Evolutionary conservation across 2,797 vertebrate species (phyloP).

Genomic region (Molossus alvarezi): DNA sequence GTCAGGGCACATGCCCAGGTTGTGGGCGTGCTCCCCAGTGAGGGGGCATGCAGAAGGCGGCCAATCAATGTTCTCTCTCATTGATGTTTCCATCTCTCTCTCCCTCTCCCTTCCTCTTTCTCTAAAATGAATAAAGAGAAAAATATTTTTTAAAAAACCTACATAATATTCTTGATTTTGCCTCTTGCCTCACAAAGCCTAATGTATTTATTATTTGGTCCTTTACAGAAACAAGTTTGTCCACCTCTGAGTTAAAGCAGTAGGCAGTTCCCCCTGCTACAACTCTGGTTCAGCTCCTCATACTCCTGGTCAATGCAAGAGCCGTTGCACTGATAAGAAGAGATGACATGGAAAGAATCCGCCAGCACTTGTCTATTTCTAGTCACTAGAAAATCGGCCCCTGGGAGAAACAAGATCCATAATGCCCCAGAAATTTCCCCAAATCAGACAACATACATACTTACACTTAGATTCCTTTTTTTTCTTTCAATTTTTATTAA

Average conservation of each 20-base stretch:
- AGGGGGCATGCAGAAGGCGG: no score
- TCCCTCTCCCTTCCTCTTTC: no score
- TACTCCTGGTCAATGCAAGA: background rate
- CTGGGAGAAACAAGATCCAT: background rate
- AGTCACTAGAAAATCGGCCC: background rate
- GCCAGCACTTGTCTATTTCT: background rate
- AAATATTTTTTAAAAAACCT: background rate
- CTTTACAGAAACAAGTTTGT: background rate
- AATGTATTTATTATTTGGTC: background rate
- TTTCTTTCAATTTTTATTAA: no score
- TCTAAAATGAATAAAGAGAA: no score
- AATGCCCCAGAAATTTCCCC: background rate
- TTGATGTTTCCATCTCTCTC: no score
- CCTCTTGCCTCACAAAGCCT: background rate
- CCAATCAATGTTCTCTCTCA: no score
- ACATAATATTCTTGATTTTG: background rate
- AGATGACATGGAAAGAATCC: background rate
- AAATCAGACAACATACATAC: background rate
- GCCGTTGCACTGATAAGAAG: background rate
- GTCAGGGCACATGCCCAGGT: no score
- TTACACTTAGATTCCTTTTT: background rate
- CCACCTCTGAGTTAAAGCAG: background rate
- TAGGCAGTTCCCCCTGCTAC: background rate
- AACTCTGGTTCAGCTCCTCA: background rate
- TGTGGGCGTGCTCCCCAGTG: no score